Base-by-base conservation (phyloP, 2,113 vertebrate genomes). In the Cheilinus undulatus region DNA sequence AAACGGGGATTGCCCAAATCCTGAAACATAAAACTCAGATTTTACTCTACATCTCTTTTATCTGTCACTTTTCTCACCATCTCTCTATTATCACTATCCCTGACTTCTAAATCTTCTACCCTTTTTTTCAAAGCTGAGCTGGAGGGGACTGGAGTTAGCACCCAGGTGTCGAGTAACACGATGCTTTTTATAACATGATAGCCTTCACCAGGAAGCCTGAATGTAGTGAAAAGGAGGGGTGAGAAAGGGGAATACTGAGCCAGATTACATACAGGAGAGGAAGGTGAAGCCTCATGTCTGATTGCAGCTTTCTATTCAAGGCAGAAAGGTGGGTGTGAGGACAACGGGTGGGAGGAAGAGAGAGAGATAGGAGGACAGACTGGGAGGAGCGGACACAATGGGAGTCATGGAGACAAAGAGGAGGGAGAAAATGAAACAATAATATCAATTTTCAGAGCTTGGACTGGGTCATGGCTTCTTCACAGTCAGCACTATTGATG, bases 161-260 rank as follows among this genome's bases (percentile, higher is more conserved):
- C 78, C 78, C 48, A 52, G 69, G 87, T 88, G 80, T 89, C 90
- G 80, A 27, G 72, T 89, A 69, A 87, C 87, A 78, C 56, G 1
- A 64, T 73, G 70, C 73, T 87, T 87, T 88, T 88, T 82, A 88
- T 66, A 85, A 86, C 65, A 80, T 86, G 86, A 89, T 89, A 90
- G 85, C 69, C 68, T 69, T 86, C 82, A 85, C 84, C 80, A 68
- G 77, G 78, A 78, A 80, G 80, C 24, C 77, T 77, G 67, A 71
- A 62, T 64, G 23, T 23, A 53, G 38, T 70, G 71, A 84, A 83
- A 64, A 73, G 36, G 45, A 40, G 40, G 64, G 23, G 34, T 45
- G 64, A 73, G 57, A 63, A 23, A 58, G 60, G 42, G 74, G 75
- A 62, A 73, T 23, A 19, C 63, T 42, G 77, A 64, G 38, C 72